Percentiles rank a stretch among this genome's conserved stretches.
phyloP scores from a whole-genome alignment of 2,113 vertebrate species.

The Alces alces region DNA sequence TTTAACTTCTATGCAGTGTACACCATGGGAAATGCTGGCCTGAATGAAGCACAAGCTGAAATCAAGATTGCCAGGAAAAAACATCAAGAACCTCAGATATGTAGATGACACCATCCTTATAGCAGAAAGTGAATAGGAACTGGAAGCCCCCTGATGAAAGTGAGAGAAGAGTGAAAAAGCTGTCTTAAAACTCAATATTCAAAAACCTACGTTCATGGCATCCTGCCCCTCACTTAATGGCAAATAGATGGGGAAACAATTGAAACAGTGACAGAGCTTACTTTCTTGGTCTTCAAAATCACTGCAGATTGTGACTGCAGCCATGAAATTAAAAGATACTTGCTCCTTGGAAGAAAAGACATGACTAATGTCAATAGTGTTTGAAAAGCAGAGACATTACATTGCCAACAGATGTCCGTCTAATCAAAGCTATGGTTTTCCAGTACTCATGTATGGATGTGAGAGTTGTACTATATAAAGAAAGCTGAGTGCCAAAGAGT shows the following conservation, averaged over 20 bases:
- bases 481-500: not conserved
- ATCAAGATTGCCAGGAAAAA: not conserved
- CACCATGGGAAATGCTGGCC: not conserved
- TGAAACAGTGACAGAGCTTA: not conserved
- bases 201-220: not conserved
- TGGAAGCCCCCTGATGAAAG: not conserved
- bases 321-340: not conserved
- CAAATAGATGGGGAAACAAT: not conserved
- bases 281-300: not conserved
- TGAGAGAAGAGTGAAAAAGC: not conserved
- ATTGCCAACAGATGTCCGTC: not conserved
- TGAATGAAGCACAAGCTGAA: not conserved
- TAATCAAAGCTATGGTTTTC: not conserved
- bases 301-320: not conserved
- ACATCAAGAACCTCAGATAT: not conserved
- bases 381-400: not conserved
- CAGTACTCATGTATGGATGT: not conserved
- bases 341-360: not conserved
- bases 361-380: accelerated
- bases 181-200: not conserved
- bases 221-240: accelerated
- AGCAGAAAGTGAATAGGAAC: not conserved
- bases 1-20: not conserved
- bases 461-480: not conserved
- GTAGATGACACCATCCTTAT: not conserved